These are phyloP conservation scores for Cirrhinus mrigala DNA, from an alignment of 2,797 vertebrate species.

Conservation along the genomic window DNA sequence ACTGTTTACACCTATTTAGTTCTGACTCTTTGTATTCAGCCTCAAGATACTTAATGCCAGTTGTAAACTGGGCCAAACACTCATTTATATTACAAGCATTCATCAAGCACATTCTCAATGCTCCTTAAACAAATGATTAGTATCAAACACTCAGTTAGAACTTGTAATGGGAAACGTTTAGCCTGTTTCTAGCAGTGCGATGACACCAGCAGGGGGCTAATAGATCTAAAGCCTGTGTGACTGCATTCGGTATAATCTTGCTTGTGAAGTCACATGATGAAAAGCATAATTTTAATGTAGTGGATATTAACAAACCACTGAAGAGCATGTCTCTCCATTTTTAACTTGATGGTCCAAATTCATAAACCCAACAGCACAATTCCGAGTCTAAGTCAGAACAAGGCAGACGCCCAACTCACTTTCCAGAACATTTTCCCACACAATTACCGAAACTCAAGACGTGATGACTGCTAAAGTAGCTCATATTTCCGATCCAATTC, in stretches of 20 bases:
- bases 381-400: constrained; percentile 18
- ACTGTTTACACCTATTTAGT: background rate
- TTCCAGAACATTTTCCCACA: constrained; percentile 40
- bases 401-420: constrained; percentile 27
- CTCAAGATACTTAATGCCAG: background rate
- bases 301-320: constrained; percentile 36
- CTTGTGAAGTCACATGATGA: constrained; percentile 42
- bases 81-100: background rate
- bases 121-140: constrained; percentile 39
- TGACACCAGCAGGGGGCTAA: constrained; percentile 51
- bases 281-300: constrained; percentile 24
- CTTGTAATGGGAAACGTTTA: constrained; percentile 45
- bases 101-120: constrained; percentile 5
- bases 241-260: constrained; percentile 41
- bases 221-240: constrained; percentile 47
- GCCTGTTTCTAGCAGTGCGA: background rate
- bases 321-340: constrained; percentile 13
- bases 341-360: constrained; percentile 23
- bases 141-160: constrained; percentile 23
- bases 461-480: constrained; percentile 38
- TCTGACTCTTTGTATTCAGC: background rate
- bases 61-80: background rate
- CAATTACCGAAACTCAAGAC: constrained; percentile 27
- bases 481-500: constrained; percentile 32
- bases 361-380: constrained; percentile 14